Evolutionary conservation across 1,140 invertebrate species (phyloP).

Genomic region (Lamellibrachia luymesi): DNA sequence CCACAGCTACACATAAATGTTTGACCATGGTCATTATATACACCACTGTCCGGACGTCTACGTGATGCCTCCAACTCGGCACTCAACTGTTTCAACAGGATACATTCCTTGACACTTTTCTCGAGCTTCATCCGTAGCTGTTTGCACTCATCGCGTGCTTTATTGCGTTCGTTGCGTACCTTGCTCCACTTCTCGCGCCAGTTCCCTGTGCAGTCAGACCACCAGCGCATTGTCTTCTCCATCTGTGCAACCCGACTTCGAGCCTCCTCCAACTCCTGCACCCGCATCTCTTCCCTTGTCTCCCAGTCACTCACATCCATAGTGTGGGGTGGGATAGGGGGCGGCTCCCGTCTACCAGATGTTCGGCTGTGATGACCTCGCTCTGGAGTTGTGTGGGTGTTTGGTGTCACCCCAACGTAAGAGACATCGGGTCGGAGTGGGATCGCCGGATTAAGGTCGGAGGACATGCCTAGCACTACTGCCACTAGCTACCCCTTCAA

Average conservation of each 20-base stretch:
- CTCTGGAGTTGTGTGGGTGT: conserved; percentile 5
- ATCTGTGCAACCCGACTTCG: conserved; percentile 88
- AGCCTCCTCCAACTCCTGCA: conserved; percentile 86
- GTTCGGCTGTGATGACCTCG: conserved; percentile 9
- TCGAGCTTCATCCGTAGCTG: conserved; percentile 78
- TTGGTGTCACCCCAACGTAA: conserved; percentile 13
- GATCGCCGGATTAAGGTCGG: conserved; percentile 8
- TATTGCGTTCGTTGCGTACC: conserved; percentile 60
- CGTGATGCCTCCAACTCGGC: conserved; percentile 11
- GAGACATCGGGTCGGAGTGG: conserved; percentile 7
- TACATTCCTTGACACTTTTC: conserved; percentile 56
- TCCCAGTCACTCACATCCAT: conserved; percentile 51
- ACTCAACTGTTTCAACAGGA: conserved; percentile 11
- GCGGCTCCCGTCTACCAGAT: conserved; percentile 22
- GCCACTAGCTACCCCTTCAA: neutral
- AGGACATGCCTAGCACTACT: neutral
- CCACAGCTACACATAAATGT: conserved; percentile 16
- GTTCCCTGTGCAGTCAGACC: conserved; percentile 87
- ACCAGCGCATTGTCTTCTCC: conserved; percentile 99
- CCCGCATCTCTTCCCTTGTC: conserved; percentile 52
- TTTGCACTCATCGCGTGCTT: conserved; percentile 82
- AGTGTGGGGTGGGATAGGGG: conserved; percentile 19
- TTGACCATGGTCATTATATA: neutral
- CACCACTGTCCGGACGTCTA: neutral
- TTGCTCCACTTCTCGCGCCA: conserved; percentile 97